Evolutionary conservation across 1,140 invertebrate species (phyloP).

Genomic region (Ectropis grisescens): DNA sequence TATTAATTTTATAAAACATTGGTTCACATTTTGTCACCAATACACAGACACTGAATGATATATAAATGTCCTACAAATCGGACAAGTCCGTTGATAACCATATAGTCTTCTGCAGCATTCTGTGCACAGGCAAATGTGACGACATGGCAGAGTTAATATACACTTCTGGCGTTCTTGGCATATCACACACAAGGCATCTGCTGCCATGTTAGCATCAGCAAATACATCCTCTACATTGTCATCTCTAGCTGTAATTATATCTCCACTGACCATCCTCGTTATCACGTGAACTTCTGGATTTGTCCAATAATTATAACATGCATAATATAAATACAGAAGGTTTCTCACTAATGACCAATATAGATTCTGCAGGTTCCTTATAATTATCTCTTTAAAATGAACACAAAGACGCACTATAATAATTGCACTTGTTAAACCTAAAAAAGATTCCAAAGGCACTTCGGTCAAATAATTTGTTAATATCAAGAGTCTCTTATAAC

Average conservation of each 20-base stretch:
- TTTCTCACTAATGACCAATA: constrained; percentile 50
- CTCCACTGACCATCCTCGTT: constrained; percentile 34
- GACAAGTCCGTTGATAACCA: constrained; percentile 58
- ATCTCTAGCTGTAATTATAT: constrained; percentile 24
- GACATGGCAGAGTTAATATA: constrained; percentile 57
- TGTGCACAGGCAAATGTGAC: constrained; percentile 55
- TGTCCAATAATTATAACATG: constrained; percentile 48
- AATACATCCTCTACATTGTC: constrained; percentile 12
- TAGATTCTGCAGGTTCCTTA: constrained; percentile 18
- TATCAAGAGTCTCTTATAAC: constrained; percentile 38
- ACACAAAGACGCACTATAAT: constrained; percentile 37
- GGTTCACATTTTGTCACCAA: constrained; percentile 34
- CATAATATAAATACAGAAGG: constrained; percentile 41
- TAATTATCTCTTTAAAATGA: constrained; percentile 37
- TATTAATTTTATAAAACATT: too few relatives aligned
- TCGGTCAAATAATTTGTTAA: constrained; percentile 57
- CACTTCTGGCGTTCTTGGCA: constrained; percentile 59
- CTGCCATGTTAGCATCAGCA: constrained; percentile 23
- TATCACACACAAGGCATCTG: constrained; percentile 54
- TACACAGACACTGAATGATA: constrained; percentile 59
- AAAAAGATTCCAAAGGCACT: constrained; percentile 58
- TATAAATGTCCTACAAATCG: constrained; percentile 60
- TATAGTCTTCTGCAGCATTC: constrained; percentile 52
- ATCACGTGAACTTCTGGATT: constrained; percentile 51
- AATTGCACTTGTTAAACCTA: constrained; percentile 43